Conservation (phyloP, 1,140 invertebrate species). For the Pentalonia nigronervosa region DNA sequence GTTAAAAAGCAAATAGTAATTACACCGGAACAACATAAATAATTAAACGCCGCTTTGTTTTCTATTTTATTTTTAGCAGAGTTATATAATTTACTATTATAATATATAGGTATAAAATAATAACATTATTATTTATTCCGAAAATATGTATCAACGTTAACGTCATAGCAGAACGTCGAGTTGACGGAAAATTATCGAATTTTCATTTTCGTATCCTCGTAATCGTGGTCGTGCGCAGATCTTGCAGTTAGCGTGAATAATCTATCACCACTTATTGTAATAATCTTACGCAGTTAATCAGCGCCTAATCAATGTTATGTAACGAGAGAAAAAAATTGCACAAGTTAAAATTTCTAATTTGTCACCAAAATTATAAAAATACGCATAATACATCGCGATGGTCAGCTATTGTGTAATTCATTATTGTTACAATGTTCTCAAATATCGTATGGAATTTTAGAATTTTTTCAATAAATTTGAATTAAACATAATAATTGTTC, state of each 20-base stretch:
- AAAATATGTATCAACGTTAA: background rate
- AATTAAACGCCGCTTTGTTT: conserved; percentile 7
- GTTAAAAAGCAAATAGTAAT: conserved; percentile 13
- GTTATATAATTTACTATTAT: background rate
- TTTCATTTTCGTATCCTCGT: background rate
- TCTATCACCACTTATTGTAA: background rate
- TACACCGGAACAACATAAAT: background rate
- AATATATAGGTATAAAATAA: background rate
- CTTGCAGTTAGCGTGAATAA: background rate
- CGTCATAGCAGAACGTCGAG: background rate
- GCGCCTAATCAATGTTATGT: background rate
- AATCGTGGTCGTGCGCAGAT: background rate
- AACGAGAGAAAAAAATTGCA: background rate
- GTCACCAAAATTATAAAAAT: background rate
- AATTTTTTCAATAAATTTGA: background rate
- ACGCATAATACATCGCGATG: background rate
- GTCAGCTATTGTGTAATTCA: background rate
- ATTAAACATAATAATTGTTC: too few relatives aligned
- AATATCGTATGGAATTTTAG: background rate
- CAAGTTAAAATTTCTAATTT: background rate
- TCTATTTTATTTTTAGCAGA: background rate
- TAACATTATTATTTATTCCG: too few relatives aligned
- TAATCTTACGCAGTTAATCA: background rate
- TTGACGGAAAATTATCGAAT: background rate
- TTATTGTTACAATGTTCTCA: background rate